Evolutionary conservation across 2,113 vertebrate genomes (phyloP), one percentile per base, ranked within the genome.

Genomic region (Onychorhynchus coronatus): DNA sequence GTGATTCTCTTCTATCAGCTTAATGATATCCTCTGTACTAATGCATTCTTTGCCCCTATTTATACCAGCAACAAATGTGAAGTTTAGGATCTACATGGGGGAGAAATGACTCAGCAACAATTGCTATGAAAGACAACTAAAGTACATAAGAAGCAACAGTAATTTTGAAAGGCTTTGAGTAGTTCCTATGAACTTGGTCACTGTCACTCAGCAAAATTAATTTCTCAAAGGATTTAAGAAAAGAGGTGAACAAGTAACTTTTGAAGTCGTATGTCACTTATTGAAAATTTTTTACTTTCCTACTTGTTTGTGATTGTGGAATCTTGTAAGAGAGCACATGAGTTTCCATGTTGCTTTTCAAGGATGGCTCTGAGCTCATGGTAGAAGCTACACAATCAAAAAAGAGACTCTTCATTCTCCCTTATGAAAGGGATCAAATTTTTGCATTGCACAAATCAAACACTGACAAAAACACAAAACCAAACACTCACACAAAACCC

Each of bases 401-500:
- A 53, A 61, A 63, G 20, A n/a, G 11, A 55, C 55, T 76, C 28
- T 76, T 5, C 12, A 1, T 68, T 68, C 25, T 81, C 8, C 10
- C 14, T 65, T 65, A 10, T 42, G 5, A 77, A 65, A 84, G 14
- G 33, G 9, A 63, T 8, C 3, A 72, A 41, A 30, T 33, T n/a
- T 87, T 90, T 89, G 12, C 15, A 4, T 55, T 84, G 4, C 35
- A 14, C 73, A 28, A 79, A 91, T 88, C 37, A 72, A 56, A 14
- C 7, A 37, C 7, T 25, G 68, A 11, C 8, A n/a, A 41, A 70
- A 16, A 14, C 44, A n/a, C 24, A 58, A 78, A 82, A n/a, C 12
- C 8, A 56, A 53, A 62, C 8, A 14, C 0, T 1, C 2, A 11
- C 25, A 56, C 16, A 71, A 52, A 70, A 47, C 0, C 7, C 10